These are phyloP conservation scores for Phoxinus phoxinus DNA, from an alignment of 2,113 vertebrate species.

Conservation along the genomic window DNA sequence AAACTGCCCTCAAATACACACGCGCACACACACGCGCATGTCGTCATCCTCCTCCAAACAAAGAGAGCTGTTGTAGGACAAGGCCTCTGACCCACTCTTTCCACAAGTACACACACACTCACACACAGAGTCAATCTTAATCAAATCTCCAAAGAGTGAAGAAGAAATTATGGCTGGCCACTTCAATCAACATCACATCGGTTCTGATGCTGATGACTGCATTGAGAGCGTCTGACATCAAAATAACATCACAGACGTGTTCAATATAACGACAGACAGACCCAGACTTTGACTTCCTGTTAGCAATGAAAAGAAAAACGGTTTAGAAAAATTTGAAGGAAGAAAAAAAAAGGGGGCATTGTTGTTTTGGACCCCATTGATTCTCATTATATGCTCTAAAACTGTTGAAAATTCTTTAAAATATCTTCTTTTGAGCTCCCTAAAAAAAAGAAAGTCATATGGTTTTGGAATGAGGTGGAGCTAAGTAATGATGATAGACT, in stretches of 20 bases:
- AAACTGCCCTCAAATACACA: conserved; percentile 50
- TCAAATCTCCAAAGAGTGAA: conserved; percentile 45
- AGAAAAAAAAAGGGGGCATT: background rate
- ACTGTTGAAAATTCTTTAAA: background rate
- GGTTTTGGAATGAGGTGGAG: background rate
- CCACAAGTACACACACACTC: conserved; percentile 44
- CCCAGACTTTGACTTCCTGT: background rate
- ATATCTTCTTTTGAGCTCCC: background rate
- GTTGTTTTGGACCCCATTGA: background rate
- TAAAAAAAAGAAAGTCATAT: background rate
- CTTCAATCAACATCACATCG: conserved; percentile 42
- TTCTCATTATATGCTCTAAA: background rate
- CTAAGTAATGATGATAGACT: too few relatives aligned
- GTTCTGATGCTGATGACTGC: conserved; percentile 15
- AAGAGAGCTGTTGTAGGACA: conserved; percentile 61
- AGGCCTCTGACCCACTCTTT: conserved; percentile 67
- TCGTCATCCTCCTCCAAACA: conserved; percentile 58
- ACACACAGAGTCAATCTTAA: conserved; percentile 46
- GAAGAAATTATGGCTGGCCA: conserved; percentile 12
- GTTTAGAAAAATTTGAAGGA: background rate
- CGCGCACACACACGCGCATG: conserved; percentile 44
- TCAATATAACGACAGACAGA: background rate
- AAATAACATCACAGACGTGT: background rate
- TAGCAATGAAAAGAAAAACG: background rate
- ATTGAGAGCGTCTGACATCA: background rate